A percentile compares a stretch with the other conserved stretches of the same genome.
These are phyloP conservation scores for Empis stercorea DNA, from an alignment of 2,888 invertebrate genomes.

Conservation along the genomic window DNA sequence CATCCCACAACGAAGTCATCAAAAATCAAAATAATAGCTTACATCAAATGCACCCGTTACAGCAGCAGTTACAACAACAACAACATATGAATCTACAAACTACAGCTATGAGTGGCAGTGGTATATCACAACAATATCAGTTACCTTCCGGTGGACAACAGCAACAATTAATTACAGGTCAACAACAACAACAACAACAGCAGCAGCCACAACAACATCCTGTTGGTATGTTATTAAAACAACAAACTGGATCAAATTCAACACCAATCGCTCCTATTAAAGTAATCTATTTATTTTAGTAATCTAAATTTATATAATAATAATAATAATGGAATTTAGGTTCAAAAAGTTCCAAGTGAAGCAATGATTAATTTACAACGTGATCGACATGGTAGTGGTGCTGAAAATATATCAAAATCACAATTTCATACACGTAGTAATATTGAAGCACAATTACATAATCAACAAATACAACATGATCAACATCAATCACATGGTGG, in stretches of 20 bases:
- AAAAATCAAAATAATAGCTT: slow-evolving; percentile 29
- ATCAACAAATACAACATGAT: slow-evolving; percentile 3
- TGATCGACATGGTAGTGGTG: slow-evolving; percentile 4
- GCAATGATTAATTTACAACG: slow-evolving; percentile 14
- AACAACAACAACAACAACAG: background rate
- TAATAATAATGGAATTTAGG: background rate
- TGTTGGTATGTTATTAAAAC: background rate
- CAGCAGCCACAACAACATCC: slow-evolving; percentile 9
- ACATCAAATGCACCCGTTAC: slow-evolving; percentile 26
- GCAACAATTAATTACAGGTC: no score
- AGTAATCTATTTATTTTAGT: background rate
- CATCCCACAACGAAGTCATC: slow-evolving; percentile 23
- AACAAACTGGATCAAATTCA: slow-evolving; percentile 4
- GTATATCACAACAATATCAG: background rate
- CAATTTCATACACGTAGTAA: slow-evolving; percentile 12
- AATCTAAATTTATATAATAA: background rate
- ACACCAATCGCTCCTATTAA: slow-evolving; percentile 9
- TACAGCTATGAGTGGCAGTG: background rate
- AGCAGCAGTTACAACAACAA: slow-evolving; percentile 15
- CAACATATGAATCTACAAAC: background rate
- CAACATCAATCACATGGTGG: slow-evolving; percentile 2
- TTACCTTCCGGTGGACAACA: slow-evolving; percentile 11
- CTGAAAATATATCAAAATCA: slow-evolving; percentile 9
- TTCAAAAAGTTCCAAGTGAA: slow-evolving; percentile 16
- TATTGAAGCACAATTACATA: slow-evolving; percentile 16